Base-by-base conservation (phyloP, 2,113 vertebrate species). In the Rutilus rutilus region DNA sequence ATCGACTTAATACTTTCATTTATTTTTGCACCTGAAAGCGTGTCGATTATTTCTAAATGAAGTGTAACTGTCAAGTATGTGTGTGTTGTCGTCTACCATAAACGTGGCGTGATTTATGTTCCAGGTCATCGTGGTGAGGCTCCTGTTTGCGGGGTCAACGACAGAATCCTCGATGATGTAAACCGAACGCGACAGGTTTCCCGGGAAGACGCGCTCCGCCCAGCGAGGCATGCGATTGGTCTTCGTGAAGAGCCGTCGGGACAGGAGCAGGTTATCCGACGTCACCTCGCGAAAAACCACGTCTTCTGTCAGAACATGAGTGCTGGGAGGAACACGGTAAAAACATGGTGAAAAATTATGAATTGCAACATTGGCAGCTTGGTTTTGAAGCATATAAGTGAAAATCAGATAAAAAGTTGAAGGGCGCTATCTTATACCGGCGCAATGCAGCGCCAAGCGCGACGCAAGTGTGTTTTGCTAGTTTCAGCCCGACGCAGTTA, bases 171-270 rank as follows among this genome's bases (percentile, higher is more conserved):
- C 95, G 0, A 96, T 23, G 83, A 96, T 93, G 90, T 94, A 96
- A 17, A 95, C 95, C 0, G 45, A 95, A 23, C 94, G 95, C 19
- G 94, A 91, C 27, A 95, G 92, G 79, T 94, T 93, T 0, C 86
- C 0, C 0, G 95, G 95, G 76, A 96, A 95, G 78, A 96, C 14
- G 1, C 80, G 65, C 89, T 96, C 95, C 0, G 95, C 95, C 95
- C 95, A 96, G 62, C 94, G 94, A 50, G 95, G 95, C n/a, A 96
- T 87, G 50, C 95, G 93, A 87, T 95, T 96, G 90, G 95, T 96
- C 93, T 96, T 96, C 60, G 92, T 95, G 81, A 96, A 88, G 78
- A 96, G 93, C 39, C 95, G 94, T 33, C 95, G 93, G 60, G 95
- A 91, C 71, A 94, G 83, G 3, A 96, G 94, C 52, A 33, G 91